Base-by-base conservation (phyloP, 2,113 vertebrate species). In the Amphilophus citrinellus region DNA sequence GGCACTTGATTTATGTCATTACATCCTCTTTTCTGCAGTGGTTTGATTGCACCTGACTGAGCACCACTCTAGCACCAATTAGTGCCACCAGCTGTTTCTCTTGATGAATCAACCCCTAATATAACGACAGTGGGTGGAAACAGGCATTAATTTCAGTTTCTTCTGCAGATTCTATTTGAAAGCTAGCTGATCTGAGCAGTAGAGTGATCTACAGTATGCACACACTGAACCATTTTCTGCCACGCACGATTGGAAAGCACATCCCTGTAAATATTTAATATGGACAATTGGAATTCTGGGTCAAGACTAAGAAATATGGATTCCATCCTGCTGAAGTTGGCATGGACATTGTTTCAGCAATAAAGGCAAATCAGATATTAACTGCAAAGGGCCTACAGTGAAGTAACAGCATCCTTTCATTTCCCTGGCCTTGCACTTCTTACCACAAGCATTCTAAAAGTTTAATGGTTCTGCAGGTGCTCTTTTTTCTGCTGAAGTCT, bases 391-490 rank as follows among this genome's bases (percentile, higher is more conserved):
- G 68, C 27, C 27, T 20, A 30, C 56, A 30, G 39, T 18, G 7
- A 60, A 42, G 24, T 35, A 73, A 56, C 80, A 84, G 56, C 24
- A 82, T 79, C 61, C 61, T 91, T 89, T 86, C 77, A 30, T 61
- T 47, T 22, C 58, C 11, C 53, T 57, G 71, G 20, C 32, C 77
- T 73, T 58, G 59, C 61, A 57, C 61, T 62, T 89, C 58, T 81
- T 42, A 84, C 61, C 68, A 42, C 50, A 76, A 75, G 61, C 56
- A 17, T 84, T 92, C 13, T 87, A 53, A 61, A 82, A 83, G 61
- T 83, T 85, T 57, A 85, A 90, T 82, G 68, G n/a, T 32, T 71
- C n/a, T 37, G 85, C 78, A 83, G 79, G 57, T 44, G 68, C 66
- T 77, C 27, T 47, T 63, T 84, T 84, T 84, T 78, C 79, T 80